Evolutionary conservation across 1,140 invertebrate species (phyloP).

Genomic region (Akabosia matsudoensis): DNA sequence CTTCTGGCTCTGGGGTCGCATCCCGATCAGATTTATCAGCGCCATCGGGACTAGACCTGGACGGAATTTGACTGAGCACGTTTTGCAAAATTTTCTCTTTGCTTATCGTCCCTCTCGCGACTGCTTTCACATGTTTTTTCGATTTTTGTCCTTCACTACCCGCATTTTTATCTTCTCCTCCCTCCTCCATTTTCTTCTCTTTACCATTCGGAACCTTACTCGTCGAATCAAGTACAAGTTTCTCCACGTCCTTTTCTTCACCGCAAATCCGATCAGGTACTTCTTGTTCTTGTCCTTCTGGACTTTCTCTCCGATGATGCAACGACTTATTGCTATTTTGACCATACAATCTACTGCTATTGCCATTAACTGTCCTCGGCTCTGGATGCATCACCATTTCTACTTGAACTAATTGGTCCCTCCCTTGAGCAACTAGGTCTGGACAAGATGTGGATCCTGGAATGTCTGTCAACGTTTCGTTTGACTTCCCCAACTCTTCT

Average conservation of each 20-base stretch:
- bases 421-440: neutral
- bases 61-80: neutral
- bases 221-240: neutral
- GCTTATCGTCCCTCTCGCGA: neutral
- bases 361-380: neutral
- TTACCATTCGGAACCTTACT: neutral
- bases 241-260: neutral
- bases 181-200: slow-evolving; percentile 11
- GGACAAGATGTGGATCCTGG: neutral
- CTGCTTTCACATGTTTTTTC: neutral
- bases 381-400: slow-evolving; percentile 8
- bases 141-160: neutral
- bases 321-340: neutral
- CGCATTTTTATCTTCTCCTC: neutral
- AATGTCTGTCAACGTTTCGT: slow-evolving; percentile 22
- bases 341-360: neutral
- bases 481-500: neutral
- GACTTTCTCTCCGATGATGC: slow-evolving; percentile 33
- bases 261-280: slow-evolving; percentile 11
- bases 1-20: neutral
- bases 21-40: slow-evolving; percentile 18
- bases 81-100: slow-evolving; percentile 12
- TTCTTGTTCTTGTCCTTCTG: slow-evolving; percentile 35
- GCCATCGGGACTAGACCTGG: slow-evolving; percentile 34
- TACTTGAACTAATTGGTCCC: neutral